Evolutionary conservation across 1,140 invertebrate genomes (phyloP).

Genomic region (Solenopsis invicta): DNA sequence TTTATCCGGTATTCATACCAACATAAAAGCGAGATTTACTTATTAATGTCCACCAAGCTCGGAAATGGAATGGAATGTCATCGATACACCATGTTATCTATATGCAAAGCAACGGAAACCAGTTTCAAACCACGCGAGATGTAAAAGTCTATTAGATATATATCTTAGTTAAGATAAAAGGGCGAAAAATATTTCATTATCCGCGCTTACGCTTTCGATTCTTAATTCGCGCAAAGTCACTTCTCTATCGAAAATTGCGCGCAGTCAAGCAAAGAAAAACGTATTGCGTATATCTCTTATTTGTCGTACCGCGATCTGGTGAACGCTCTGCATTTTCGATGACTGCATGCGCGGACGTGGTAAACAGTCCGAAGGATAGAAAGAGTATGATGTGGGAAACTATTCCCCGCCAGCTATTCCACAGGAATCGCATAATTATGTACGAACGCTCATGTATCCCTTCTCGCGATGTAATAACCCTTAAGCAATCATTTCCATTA

Average conservation of each 20-base stretch:
- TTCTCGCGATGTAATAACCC: constrained; percentile 47
- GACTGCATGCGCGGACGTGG: neutral
- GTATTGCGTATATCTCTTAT: constrained; percentile 9
- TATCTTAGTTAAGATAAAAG: neutral
- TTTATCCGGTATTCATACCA: neutral
- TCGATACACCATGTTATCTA: neutral
- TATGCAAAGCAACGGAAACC: constrained; percentile 2
- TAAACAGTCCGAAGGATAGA: neutral
- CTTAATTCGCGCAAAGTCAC: neutral
- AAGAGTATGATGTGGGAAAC: neutral
- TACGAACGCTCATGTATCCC: constrained; percentile 44
- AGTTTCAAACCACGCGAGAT: neutral
- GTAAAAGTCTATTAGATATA: neutral
- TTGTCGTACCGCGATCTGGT: neutral
- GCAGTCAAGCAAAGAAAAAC: constrained; percentile 2
- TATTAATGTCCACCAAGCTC: neutral
- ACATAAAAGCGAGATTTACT: neutral
- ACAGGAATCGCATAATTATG: constrained; percentile 46
- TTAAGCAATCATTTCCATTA: constrained; percentile 59
- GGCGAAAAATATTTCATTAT: neutral
- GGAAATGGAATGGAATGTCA: neutral
- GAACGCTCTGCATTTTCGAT: neutral
- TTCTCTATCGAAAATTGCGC: constrained; percentile 3
- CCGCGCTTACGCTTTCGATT: neutral
- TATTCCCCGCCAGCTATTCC: constrained; percentile 14